Percentiles rank a stretch among this genome's conserved stretches.
Conservation (phyloP, 2,113 vertebrate species). For the Vimba vimba region DNA sequence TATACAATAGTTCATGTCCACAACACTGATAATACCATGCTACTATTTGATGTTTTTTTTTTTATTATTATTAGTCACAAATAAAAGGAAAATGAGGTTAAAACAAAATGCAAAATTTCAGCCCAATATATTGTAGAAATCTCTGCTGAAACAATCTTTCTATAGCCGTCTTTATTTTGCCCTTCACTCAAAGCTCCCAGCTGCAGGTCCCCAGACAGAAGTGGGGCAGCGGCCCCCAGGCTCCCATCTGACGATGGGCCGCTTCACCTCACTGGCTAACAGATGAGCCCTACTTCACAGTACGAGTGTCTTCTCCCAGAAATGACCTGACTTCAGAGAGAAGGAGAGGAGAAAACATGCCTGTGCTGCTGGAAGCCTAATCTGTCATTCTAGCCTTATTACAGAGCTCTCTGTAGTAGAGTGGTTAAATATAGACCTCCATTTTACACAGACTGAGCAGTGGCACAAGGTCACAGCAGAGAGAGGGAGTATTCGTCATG, state of each 20-base stretch:
- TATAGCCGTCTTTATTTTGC: conserved; percentile 8
- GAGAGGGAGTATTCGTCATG: conserved; percentile 36
- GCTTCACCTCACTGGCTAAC: conserved; percentile 47
- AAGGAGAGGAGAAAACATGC: conserved; percentile 18
- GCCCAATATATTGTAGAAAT: not conserved
- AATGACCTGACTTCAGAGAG: conserved; percentile 40
- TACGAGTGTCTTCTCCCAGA: conserved; percentile 47
- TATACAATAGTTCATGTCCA: not conserved
- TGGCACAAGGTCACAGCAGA: conserved; percentile 53
- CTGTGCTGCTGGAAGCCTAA: conserved; percentile 65
- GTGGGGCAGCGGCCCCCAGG: conserved; percentile 37
- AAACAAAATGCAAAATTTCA: not conserved
- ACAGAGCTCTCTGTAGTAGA: conserved; percentile 64
- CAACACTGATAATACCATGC: not conserved
- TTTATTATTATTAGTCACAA: not conserved
- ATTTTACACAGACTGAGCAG: conserved; percentile 56
- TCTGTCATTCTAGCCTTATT: conserved; percentile 74
- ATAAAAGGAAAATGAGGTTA: not conserved
- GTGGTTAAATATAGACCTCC: conserved; percentile 71
- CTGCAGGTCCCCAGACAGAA: conserved; percentile 43
- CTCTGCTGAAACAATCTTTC: not conserved
- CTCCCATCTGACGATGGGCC: conserved; percentile 22
- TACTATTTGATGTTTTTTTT: not conserved
- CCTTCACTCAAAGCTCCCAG: conserved; percentile 46
- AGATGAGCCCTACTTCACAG: conserved; percentile 55